A percentile compares a stretch with the other conserved stretches of the same genome.
phyloP scores from a whole-genome alignment of 2,113 vertebrate genomes.

The Poicephalus meyeri region DNA sequence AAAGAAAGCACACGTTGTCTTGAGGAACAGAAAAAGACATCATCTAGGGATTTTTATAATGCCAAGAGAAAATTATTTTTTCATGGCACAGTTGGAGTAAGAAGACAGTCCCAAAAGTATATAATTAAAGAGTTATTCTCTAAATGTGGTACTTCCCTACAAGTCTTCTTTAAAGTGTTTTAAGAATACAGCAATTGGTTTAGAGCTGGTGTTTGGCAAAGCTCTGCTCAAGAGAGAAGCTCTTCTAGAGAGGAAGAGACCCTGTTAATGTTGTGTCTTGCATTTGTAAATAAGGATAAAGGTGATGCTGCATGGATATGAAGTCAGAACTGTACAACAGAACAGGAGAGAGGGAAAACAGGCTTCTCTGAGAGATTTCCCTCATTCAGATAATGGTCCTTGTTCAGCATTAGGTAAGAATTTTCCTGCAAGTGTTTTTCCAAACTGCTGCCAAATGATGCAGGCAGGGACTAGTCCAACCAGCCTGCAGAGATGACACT shows the following conservation, averaged over 20 bases:
- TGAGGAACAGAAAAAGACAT: neutral
- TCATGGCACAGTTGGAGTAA: neutral
- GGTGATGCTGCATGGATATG: neutral
- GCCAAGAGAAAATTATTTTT: constrained; percentile 5
- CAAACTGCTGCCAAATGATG: neutral
- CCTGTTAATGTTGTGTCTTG: neutral
- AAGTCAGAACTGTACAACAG: neutral
- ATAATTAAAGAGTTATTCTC: neutral
- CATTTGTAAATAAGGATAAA: neutral
- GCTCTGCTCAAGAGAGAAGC: neutral
- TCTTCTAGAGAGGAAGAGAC: neutral
- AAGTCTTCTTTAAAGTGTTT: neutral
- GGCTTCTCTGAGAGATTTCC: neutral
- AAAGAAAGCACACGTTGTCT: neutral
- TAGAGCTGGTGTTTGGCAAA: neutral
- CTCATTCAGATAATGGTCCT: neutral
- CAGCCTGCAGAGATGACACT: neutral
- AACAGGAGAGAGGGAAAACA: neutral
- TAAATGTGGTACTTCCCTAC: neutral
- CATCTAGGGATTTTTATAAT: neutral
- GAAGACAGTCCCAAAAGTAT: neutral
- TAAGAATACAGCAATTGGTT: neutral
- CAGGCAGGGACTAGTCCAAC: neutral
- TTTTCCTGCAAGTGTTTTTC: neutral
- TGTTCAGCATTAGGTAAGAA: neutral